Evolutionary conservation across 2,888 invertebrate genomes (phyloP).

Genomic region (Silvanus unidentatus): DNA sequence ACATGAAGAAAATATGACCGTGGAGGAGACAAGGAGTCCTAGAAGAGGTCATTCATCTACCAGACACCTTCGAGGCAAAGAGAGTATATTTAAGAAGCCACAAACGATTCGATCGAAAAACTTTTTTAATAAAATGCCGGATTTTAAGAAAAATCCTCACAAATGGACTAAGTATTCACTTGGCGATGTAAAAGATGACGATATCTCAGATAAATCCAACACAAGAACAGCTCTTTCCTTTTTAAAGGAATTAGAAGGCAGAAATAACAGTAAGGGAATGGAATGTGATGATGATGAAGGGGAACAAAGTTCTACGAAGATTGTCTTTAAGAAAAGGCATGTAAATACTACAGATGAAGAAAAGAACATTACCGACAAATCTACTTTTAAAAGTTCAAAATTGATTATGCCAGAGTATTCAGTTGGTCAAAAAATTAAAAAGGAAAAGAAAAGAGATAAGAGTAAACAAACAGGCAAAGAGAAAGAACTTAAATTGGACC

Average conservation of each 20-base stretch:
- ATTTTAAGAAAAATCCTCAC: conserved; percentile 66
- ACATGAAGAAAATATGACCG: neutral
- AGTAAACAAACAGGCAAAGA: conserved; percentile 18
- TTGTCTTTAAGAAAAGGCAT: conserved; percentile 34
- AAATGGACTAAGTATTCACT: conserved; percentile 79
- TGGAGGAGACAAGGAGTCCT: conserved; percentile 20
- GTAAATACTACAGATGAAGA: conserved; percentile 7
- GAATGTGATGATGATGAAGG: conserved; percentile 20
- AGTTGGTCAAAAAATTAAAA: conserved; percentile 59
- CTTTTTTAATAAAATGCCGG: conserved; percentile 46
- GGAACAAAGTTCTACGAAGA: conserved; percentile 21
- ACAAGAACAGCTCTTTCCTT: conserved; percentile 73
- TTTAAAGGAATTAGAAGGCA: conserved; percentile 58
- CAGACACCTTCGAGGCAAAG: conserved; percentile 60
- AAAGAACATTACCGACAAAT: conserved; percentile 37
- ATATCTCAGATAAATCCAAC: conserved; percentile 75
- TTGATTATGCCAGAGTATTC: conserved; percentile 79
- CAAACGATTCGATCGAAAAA: conserved; percentile 54
- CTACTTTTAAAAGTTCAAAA: conserved; percentile 61
- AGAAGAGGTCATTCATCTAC: conserved; percentile 46
- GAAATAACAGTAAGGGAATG: conserved; percentile 13
- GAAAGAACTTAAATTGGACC: conserved; percentile 51
- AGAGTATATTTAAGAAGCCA: conserved; percentile 75
- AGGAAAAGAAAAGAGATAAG: conserved; percentile 41
- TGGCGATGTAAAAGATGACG: conserved; percentile 66